phyloP scores from a whole-genome alignment of 2,113 vertebrate genomes.

The Lepidothrix coronata region DNA sequence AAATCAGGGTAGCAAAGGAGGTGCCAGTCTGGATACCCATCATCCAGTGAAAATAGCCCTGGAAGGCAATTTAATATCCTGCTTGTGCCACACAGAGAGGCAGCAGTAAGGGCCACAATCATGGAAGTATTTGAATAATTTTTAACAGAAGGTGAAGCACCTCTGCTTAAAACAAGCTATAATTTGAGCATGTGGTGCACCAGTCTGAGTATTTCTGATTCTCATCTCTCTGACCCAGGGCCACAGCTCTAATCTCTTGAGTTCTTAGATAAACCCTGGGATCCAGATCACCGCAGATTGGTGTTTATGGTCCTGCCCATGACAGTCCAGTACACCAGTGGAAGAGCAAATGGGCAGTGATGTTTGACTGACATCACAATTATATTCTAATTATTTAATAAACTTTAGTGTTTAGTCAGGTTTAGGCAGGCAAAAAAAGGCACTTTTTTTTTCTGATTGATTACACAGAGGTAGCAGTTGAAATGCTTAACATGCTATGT shows the following conservation, averaged over 20 bases:
- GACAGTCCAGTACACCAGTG: background rate
- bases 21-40: background rate
- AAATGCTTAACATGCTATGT: background rate
- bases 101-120: background rate
- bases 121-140: background rate
- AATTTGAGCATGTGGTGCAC: background rate
- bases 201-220: background rate
- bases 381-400: background rate
- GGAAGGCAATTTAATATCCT: background rate
- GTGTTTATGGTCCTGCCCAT: background rate
- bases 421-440: background rate
- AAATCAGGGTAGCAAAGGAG: background rate
- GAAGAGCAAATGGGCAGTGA: background rate
- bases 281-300: fast-evolving
- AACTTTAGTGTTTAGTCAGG: background rate
- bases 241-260: background rate
- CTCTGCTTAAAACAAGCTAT: background rate
- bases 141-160: background rate
- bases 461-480: background rate
- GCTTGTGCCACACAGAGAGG: background rate
- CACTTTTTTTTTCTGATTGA: background rate
- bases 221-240: background rate
- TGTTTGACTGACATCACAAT: background rate
- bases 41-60: background rate
- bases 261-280: background rate